Base-by-base conservation (phyloP, 2,797 vertebrate species). In the Cirrhinus molitorella region DNA sequence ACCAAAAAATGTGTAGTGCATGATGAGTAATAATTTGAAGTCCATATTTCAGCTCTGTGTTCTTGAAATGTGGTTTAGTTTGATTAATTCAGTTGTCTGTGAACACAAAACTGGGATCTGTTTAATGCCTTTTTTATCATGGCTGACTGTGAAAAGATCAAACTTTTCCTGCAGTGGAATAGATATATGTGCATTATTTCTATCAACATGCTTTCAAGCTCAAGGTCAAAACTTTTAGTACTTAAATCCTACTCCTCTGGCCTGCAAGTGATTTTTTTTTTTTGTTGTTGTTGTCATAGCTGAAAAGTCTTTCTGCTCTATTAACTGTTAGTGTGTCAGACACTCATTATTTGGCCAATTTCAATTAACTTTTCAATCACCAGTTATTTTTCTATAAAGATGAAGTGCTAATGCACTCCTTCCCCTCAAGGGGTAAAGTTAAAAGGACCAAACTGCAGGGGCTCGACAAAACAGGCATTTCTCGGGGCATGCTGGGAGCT, bases 401-500 rank as follows among this genome's bases (percentile, higher is more conserved):
- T 83, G 55, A 72, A 61, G 83, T 72, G 82, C 67, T 88, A 83
- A 89, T 86, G 77, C 78, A 74, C 84, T 67, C 55, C 65, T 70
- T 77, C 40, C 79, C 80, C 85, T 83, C 79, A 55, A 55, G 85
- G 47, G 83, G 53, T 45, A 45, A 51, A 83, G 73, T 84, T 84
- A 84, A 88, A 88, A 89, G 83, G 80, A 37, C 43, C 25, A 61
- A 88, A 80, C 83, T 73, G 72, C 76, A 79, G 61, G 81, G 76
- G 72, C 61, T 88, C 21, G 34, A 77, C 70, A 84, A 86, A 85
- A 77, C 82, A 85, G 85, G 72, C 34, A 12, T 61, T 75, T 86
- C 80, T 83, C 31, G 80, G 91, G 89, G 87, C 85, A 87, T 91
- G 90, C 89, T 81, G 80, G 92, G 88, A 79, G 88, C 89, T 87